Evolutionary conservation across 2,888 invertebrate genomes (phyloP).

Genomic region (Tenthredo distinguenda): DNA sequence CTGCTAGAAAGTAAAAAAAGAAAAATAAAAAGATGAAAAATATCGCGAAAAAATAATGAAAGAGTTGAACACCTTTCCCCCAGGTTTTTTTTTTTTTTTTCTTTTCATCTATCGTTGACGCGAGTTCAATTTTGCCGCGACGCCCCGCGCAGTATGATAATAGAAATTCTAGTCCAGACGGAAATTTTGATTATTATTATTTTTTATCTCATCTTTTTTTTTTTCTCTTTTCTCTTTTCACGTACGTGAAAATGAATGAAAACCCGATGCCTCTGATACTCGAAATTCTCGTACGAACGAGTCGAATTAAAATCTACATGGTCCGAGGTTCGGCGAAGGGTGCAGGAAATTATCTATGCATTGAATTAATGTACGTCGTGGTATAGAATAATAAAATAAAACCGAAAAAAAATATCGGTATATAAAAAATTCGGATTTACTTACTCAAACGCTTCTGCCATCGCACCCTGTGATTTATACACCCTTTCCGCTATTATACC

Average conservation of each 20-base stretch:
- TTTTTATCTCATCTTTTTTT: too few relatives aligned
- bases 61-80: background rate
- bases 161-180: background rate
- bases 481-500: conserved; percentile 6
- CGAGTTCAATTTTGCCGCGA: background rate
- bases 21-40: background rate
- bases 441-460: background rate
- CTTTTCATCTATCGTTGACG: conserved; percentile 25
- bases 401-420: background rate
- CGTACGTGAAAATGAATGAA: background rate
- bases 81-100: background rate
- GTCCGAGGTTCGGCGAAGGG: background rate
- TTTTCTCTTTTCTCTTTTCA: background rate
- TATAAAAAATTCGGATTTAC: background rate
- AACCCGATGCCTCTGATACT: background rate
- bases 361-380: background rate
- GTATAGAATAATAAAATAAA: background rate
- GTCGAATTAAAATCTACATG: background rate
- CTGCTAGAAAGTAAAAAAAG: background rate
- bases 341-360: background rate
- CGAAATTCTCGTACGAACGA: background rate
- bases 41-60: background rate
- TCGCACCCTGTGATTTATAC: background rate
- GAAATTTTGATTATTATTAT: background rate
- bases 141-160: background rate